Evolutionary conservation across 2,113 vertebrate species (phyloP), one percentile per base, ranked within the genome.

Genomic region (Istiophorus platypterus): DNA sequence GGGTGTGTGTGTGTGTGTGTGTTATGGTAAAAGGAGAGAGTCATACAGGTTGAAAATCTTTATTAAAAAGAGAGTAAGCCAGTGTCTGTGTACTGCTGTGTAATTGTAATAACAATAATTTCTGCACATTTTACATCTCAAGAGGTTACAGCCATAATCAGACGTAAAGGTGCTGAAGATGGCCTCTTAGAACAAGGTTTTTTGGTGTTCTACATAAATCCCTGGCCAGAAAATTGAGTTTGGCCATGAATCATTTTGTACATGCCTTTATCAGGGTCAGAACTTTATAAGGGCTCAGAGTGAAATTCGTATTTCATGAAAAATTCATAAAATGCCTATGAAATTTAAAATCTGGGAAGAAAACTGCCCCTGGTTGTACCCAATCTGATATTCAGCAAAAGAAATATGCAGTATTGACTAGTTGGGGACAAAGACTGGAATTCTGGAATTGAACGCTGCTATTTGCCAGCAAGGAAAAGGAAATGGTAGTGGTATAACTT

Each of bases 111-210:
- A n/a, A 65, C 20, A 68, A n/a, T 68, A 56, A 59, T 75, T 79
- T 62, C 18, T 17, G 22, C 31, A 20, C 59, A 8, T 67, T 82
- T 61, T 51, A 68, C 54, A 59, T 24, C 1, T 2, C 37, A 73
- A 41, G 22, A 77, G 7, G 37, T 51, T 51, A 10, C 52, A 1
- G 29, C 49, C 81, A 71, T 58, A 78, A 83, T 80, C 58, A 63
- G 62, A 47, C 15, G 22, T 56, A 18, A 56, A 67, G 65, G 37
- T 34, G 27, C 45, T 49, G 34, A 75, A 61, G 59, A 39, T 66
- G 72, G 34, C 20, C 42, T 69, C 26, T 61, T 77, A 37, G 75
- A 85, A 62, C 62, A 64, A 72, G 67, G 59, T 78, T 20, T 42
- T 47, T 17, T 45, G 26, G 11, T 56, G 62, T 70, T 66, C 13